Evolutionary conservation across 2,113 vertebrate genomes (phyloP).

Genomic region (Sturnus vulgaris): DNA sequence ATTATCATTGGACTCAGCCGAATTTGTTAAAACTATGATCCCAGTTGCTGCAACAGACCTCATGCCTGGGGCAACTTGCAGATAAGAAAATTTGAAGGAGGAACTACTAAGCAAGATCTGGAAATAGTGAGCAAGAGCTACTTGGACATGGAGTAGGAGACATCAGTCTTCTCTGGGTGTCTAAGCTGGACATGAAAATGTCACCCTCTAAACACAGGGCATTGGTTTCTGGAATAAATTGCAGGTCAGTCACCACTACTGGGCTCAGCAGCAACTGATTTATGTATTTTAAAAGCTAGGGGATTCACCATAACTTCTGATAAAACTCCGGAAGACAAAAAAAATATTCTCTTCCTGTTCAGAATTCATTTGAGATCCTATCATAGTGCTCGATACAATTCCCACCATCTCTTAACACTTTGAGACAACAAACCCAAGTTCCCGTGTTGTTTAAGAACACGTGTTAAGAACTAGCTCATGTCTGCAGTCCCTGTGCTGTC

Average conservation of each 20-base stretch:
- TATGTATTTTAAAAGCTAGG: not conserved
- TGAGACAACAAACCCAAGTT: not conserved
- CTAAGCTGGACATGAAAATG: not conserved
- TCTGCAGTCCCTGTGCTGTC: not conserved
- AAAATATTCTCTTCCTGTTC: not conserved
- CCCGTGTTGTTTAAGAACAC: not conserved
- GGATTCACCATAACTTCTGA: not conserved
- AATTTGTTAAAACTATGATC: not conserved
- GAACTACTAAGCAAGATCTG: not conserved
- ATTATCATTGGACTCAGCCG: not conserved
- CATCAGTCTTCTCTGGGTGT: not conserved
- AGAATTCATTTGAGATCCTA: not conserved
- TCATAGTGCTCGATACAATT: not conserved
- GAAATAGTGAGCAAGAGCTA: not conserved
- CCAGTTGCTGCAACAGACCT: not conserved
- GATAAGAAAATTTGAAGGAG: not conserved
- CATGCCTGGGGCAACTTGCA: not conserved
- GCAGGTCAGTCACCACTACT: not conserved
- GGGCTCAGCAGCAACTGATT: not conserved
- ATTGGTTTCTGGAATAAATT: not conserved
- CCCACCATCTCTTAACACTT: not conserved
- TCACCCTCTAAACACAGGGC: not conserved
- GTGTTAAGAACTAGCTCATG: not conserved
- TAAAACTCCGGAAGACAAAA: not conserved
- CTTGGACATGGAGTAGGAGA: not conserved